These are phyloP conservation scores for Drosophila nikananu DNA, from an alignment of 1,140 invertebrate species.

Conservation along the genomic window DNA sequence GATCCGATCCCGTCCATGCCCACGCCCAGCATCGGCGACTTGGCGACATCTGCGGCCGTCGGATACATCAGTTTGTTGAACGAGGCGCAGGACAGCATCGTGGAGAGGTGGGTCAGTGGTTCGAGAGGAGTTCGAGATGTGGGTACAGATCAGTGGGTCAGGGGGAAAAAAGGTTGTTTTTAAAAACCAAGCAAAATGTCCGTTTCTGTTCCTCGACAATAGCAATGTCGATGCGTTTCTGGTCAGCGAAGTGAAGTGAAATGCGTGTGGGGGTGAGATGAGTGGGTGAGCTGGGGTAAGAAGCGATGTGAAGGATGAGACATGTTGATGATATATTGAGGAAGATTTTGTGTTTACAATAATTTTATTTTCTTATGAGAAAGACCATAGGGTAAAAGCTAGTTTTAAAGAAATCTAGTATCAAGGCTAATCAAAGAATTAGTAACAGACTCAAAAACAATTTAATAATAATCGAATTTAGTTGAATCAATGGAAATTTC, in stretches of 20 bases:
- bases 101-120: conserved; percentile 18
- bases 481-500: too few relatives aligned
- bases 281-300: conserved; percentile 24
- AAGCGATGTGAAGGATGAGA: not conserved
- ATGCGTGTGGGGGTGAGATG: conserved; percentile 1
- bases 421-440: too few relatives aligned
- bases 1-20: conserved; percentile 28
- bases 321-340: not conserved
- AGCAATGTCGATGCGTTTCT: conserved; percentile 38
- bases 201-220: conserved; percentile 28
- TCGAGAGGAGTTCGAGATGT: conserved; percentile 10
- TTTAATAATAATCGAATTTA: too few relatives aligned
- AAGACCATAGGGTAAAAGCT: not conserved
- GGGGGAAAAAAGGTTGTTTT: conserved; percentile 47
- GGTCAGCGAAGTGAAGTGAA: conserved; percentile 20
- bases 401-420: too few relatives aligned
- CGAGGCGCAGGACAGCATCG: conserved; percentile 79
- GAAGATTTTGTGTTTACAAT: not conserved
- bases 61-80: conserved; percentile 79
- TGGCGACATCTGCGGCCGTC: conserved; percentile 55
- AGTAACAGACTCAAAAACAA: too few relatives aligned
- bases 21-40: conserved; percentile 41
- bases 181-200: conserved; percentile 67
- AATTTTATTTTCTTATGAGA: too few relatives aligned
- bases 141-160: conserved; percentile 15